Percentiles rank a stretch among this genome's conserved stretches.
Conservation (phyloP, 2,113 vertebrate species). For the Tiliqua scincoides region DNA sequence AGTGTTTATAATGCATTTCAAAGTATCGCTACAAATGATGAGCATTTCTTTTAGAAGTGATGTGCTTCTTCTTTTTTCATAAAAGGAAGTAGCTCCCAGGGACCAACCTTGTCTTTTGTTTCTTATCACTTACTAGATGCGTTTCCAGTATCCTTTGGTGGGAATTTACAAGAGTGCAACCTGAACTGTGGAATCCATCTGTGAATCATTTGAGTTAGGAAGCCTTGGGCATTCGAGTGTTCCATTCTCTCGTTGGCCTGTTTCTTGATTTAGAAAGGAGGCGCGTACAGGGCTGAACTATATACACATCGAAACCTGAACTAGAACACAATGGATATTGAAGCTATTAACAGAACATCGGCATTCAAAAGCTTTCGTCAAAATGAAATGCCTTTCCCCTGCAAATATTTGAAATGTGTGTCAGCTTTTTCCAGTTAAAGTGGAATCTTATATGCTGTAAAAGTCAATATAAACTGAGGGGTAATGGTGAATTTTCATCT, state of each 20-base stretch:
- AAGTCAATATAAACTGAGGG: conserved; percentile 11
- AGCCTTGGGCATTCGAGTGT: neutral
- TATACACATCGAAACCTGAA: neutral
- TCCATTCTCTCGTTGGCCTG: neutral
- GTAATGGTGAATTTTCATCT: neutral
- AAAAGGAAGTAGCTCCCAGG: neutral
- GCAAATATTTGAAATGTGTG: conserved; percentile 16
- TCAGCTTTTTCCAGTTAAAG: conserved; percentile 29
- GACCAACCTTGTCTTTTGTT: neutral
- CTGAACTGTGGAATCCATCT: neutral
- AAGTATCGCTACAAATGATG: rapidly evolving
- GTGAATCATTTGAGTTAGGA: neutral
- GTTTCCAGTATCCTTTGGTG: neutral
- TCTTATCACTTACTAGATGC: neutral
- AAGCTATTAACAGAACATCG: neutral
- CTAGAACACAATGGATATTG: neutral
- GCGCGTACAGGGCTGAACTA: neutral
- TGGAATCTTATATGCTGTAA: conserved; percentile 7
- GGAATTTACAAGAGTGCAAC: neutral
- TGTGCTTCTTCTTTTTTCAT: rapidly evolving
- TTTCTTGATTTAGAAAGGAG: neutral
- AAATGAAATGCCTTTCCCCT: conserved; percentile 15
- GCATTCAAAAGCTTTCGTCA: conserved; percentile 17
- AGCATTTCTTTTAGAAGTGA: rapidly evolving
- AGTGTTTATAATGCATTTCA: rapidly evolving